A percentile compares a stretch with the other conserved stretches of the same genome.
These are phyloP conservation scores for Myotis myotis DNA, from an alignment of 2,797 vertebrate genomes.

Conservation along the genomic window DNA sequence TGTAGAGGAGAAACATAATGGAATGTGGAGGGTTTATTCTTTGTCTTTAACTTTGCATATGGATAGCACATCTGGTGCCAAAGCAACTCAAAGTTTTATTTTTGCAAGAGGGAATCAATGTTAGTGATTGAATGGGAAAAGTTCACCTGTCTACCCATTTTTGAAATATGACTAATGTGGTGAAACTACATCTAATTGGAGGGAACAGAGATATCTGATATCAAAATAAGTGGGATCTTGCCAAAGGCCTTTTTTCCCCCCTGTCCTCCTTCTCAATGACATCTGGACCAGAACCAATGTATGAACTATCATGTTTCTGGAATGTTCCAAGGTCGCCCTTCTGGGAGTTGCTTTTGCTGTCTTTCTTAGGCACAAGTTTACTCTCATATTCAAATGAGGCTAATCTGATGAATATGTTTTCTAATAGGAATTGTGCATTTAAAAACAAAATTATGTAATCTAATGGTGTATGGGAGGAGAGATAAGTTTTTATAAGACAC, in stretches of 20 bases:
- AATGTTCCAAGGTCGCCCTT: conserved; percentile 72
- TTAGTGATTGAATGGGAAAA: conserved; percentile 80
- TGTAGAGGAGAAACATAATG: conserved; percentile 68
- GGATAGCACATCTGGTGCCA: conserved; percentile 69
- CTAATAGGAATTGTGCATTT: not conserved
- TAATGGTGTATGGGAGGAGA: conserved; percentile 37
- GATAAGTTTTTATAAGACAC: conserved; percentile 57
- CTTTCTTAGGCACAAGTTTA: conserved; percentile 45
- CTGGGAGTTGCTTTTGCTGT: conserved; percentile 58
- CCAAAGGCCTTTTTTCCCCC: conserved; percentile 70
- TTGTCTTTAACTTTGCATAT: conserved; percentile 79
- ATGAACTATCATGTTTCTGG: conserved; percentile 71
- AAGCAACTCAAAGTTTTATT: conserved; percentile 77
- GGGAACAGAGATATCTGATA: conserved; percentile 70
- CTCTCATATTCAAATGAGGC: not conserved
- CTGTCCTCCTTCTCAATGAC: not conserved
- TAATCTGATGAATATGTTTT: conserved; percentile 21
- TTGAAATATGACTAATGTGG: conserved; percentile 75
- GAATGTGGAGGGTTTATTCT: conserved; percentile 70
- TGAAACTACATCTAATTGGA: conserved; percentile 75
- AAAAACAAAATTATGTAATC: conserved; percentile 47
- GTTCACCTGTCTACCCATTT: conserved; percentile 76
- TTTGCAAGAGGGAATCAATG: conserved; percentile 75
- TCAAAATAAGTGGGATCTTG: conserved; percentile 75
- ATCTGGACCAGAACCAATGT: conserved; percentile 61